These are phyloP conservation scores for Eidolon helvum DNA, from an alignment of 2,113 vertebrate species.

Conservation along the genomic window DNA sequence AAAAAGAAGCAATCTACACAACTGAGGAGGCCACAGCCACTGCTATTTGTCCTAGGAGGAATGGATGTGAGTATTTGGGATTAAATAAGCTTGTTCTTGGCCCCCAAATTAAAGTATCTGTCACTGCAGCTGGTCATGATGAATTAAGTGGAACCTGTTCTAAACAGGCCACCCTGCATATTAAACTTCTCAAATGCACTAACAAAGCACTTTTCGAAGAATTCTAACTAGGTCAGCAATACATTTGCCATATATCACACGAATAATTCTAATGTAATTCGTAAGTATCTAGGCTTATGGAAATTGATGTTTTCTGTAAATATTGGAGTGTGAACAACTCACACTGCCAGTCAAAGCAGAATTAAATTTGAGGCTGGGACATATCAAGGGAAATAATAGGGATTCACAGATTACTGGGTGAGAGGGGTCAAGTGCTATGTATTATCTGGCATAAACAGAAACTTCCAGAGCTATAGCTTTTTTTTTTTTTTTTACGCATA, in stretches of 20 bases:
- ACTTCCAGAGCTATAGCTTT: constrained; percentile 8
- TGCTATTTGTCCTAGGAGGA: neutral
- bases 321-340: constrained; percentile 66
- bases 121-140: constrained; percentile 66
- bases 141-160: constrained; percentile 72
- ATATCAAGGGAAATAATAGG: constrained; percentile 54
- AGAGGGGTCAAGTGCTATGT: constrained; percentile 44
- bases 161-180: constrained; percentile 63
- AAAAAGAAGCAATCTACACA: neutral
- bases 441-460: constrained; percentile 65
- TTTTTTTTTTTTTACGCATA: neutral
- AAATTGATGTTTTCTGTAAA: constrained; percentile 80
- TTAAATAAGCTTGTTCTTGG: constrained; percentile 47
- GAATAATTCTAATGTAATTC: constrained; percentile 77
- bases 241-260: constrained; percentile 67
- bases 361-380: constrained; percentile 64
- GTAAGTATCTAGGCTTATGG: constrained; percentile 76
- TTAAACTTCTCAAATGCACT: constrained; percentile 74
- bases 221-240: constrained; percentile 79
- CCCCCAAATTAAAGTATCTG: constrained; percentile 56
- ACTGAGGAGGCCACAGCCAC: neutral
- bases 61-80: neutral
- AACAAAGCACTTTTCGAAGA: constrained; percentile 79
- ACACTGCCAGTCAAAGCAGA: constrained; percentile 64
- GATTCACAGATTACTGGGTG: constrained; percentile 56